Evolutionary conservation across 2,113 vertebrate species (phyloP).

Genomic region (Rhadina sibilatrix): DNA sequence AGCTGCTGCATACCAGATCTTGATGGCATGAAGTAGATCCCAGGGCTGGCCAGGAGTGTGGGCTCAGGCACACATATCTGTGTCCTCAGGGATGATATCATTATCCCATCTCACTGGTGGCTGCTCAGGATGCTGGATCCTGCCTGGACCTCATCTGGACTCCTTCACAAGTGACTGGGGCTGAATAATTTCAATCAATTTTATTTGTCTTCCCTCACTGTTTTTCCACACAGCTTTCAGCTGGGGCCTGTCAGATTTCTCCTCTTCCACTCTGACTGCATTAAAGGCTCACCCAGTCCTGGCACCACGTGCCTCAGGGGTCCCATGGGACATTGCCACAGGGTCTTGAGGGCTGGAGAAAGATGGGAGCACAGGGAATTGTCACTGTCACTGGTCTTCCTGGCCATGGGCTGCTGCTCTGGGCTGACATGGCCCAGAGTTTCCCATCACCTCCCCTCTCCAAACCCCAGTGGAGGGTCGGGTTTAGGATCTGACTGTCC

Average conservation of each 20-base stretch:
- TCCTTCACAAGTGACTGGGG: background rate
- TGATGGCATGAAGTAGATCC: background rate
- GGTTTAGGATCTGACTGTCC: background rate
- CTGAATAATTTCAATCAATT: background rate
- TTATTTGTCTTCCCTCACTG: background rate
- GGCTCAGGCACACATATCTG: background rate
- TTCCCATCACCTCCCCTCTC: background rate
- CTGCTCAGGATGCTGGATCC: background rate
- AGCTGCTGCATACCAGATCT: background rate
- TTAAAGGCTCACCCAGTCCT: background rate
- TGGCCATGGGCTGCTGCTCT: background rate
- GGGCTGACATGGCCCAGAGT: background rate
- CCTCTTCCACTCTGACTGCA: background rate
- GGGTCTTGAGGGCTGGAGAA: background rate
- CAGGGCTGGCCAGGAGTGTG: rapidly evolving
- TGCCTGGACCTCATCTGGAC: background rate
- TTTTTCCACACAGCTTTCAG: background rate
- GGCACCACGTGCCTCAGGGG: background rate
- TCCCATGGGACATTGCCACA: background rate
- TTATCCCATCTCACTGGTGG: background rate
- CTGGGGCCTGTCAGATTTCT: background rate
- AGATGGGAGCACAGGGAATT: rapidly evolving
- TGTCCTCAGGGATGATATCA: background rate
- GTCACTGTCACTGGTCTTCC: background rate
- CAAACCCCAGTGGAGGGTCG: background rate